Percentiles rank a stretch among this genome's conserved stretches.
Conservation (phyloP, 2,113 vertebrate genomes). For the Anarhynchus alexandrinus region DNA sequence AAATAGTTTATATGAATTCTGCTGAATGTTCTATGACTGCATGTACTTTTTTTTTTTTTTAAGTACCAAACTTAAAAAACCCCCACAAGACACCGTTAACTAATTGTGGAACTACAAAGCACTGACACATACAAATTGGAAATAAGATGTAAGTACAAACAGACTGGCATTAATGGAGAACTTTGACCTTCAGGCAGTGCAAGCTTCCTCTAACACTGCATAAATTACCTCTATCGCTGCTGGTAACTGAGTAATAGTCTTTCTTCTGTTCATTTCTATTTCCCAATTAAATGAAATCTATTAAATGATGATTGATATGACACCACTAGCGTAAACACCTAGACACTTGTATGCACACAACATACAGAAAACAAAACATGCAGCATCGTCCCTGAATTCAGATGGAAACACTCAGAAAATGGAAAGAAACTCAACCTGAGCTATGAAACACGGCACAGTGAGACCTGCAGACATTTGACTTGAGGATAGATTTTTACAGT, state of each 20-base stretch:
- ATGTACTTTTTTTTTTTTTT: conserved; percentile 10
- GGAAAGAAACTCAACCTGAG: neutral
- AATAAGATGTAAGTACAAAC: neutral
- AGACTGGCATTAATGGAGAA: neutral
- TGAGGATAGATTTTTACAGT: too few relatives aligned
- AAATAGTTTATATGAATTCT: neutral
- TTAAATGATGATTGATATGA: too few relatives aligned
- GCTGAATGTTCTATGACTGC: neutral
- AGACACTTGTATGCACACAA: neutral
- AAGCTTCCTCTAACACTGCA: too few relatives aligned
- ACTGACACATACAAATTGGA: neutral
- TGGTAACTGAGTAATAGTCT: too few relatives aligned
- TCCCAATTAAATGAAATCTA: too few relatives aligned
- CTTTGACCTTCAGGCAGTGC: neutral
- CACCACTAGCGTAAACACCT: neutral
- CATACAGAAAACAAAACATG: neutral
- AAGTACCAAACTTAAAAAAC: neutral
- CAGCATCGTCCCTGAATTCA: neutral
- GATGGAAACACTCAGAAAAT: neutral
- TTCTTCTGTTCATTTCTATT: too few relatives aligned
- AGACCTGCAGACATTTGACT: too few relatives aligned
- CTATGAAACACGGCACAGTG: too few relatives aligned
- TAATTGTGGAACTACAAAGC: neutral
- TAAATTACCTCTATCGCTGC: too few relatives aligned
- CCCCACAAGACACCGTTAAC: neutral